phyloP scores from a whole-genome alignment of 37 sponge, comb jelly and placozoan species.

The Oscarella lobularis region DNA sequence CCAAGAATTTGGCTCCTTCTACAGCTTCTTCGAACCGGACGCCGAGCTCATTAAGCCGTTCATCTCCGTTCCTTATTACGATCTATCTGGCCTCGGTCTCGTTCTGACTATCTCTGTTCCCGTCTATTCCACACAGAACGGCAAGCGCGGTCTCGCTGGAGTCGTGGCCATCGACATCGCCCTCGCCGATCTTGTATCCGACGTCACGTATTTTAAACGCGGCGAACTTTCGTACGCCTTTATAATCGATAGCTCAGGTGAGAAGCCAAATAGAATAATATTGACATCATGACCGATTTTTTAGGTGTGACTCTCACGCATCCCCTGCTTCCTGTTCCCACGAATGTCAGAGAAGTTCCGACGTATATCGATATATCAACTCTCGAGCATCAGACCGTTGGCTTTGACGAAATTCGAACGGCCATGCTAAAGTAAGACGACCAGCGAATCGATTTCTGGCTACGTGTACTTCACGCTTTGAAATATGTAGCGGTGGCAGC shows the following conservation, averaged over 20 bases:
- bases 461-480: too few species aligned
- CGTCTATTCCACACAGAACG: neutral
- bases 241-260: slow-evolving; percentile 5
- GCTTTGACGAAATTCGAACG: too few species aligned
- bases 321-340: neutral
- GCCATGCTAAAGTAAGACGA: too few species aligned
- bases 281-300: too few species aligned
- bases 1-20: neutral
- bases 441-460: too few species aligned
- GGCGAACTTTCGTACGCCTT: neutral
- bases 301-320: neutral
- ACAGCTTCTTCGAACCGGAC: neutral
- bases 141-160: slow-evolving; percentile 8
- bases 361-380: neutral
- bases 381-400: neutral
- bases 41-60: neutral
- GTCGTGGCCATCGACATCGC: slow-evolving; percentile 23
- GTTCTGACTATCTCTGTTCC: neutral
- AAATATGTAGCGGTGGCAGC: neutral
- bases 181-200: slow-evolving; percentile 15
- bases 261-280: neutral
- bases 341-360: neutral
- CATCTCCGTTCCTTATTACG: slow-evolving; percentile 19
- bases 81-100: slow-evolving; percentile 21
- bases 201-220: slow-evolving; percentile 47